Evolutionary conservation across 2,797 vertebrate genomes (phyloP), one percentile per base, ranked within the genome.

Genomic region (Spatula versicolor): DNA sequence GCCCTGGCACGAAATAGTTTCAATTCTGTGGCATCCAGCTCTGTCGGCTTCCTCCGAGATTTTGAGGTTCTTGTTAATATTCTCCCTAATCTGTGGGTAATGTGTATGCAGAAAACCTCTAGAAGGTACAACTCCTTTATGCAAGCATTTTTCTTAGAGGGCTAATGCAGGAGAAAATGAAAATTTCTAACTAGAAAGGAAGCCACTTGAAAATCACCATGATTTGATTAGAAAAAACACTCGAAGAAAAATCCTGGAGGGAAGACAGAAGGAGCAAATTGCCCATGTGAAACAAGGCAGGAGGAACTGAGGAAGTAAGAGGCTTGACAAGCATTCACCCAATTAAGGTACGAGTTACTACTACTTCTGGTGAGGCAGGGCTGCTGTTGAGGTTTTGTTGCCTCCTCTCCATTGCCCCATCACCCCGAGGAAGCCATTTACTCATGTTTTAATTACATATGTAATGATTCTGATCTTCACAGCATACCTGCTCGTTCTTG

Each of bases 161-260:
- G 19, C 16, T 62, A 46, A 58, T 35, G 59, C n/a, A 52, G 39
- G 50, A 50, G 25, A 18, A 83, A 22, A 12, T 2, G 7, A 33
- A 37, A 16, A 18, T 26, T 35, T 23, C 23, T 68, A 14, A 78
- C 22, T 4, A 39, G 58, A 52, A 82, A 59, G 37, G 19, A 79
- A 83, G 33, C 41, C 60, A 80, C 64, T 83, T 80, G 22, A 81
- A 93, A 95, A 88, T 93, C n/a, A 25, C 66, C 5, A 11, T 75
- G 50, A 87, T 95, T 94, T 93, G 48, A 91, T 86, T 91, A 91
- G 79, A 71, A 48, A 73, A 71, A 76, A 75, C 68, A 74, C 41
- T 83, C 7, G 77, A 69, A 63, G 81, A 90, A 72, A 55, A 45
- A 52, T 81, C 13, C 78, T 69, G 60, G 67, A 23, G 31, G 41